Evolutionary conservation across 2,888 invertebrate genomes (phyloP).

Genomic region (Frankliniella intonsa): DNA sequence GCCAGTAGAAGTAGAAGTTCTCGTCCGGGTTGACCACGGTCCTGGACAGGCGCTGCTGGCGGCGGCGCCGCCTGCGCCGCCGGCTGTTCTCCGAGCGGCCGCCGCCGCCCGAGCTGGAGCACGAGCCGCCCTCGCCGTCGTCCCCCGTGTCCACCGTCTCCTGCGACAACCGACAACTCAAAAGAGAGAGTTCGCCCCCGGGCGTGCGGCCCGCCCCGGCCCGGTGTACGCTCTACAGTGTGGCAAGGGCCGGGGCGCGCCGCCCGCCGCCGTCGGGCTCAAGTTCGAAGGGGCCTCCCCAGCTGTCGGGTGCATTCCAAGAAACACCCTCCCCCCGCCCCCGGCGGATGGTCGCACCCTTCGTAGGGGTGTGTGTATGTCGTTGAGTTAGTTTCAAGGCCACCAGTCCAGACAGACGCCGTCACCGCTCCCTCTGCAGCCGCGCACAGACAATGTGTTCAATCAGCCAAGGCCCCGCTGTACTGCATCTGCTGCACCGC

Average conservation of each 20-base stretch:
- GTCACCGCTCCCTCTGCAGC: no score
- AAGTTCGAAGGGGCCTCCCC: no score
- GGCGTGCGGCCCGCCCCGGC: no score
- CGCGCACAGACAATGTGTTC: not conserved
- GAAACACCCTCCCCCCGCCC: no score
- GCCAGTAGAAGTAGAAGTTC: constrained; percentile 94
- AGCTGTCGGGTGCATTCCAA: no score
- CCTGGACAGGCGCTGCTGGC: constrained; percentile 60
- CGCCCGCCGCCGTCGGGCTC: no score
- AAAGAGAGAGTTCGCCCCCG: no score
- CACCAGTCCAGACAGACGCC: not conserved
- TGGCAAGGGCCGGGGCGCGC: no score
- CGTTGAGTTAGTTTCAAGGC: constrained; percentile 1
- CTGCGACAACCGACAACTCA: constrained; percentile 40
- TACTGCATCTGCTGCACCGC: no score
- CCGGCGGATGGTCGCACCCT: no score
- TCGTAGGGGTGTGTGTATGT: no score
- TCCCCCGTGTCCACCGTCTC: constrained; percentile 49
- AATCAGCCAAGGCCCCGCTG: not conserved
- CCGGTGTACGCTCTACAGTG: no score
- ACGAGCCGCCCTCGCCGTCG: constrained; percentile 49
- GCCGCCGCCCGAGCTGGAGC: constrained; percentile 50
- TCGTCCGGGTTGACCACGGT: constrained; percentile 92
- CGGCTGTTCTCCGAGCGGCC: constrained; percentile 48
- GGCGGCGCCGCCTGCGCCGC: constrained; percentile 61